Percentiles rank a stretch among this genome's conserved stretches.
Evolutionary conservation across 2,888 invertebrate species (phyloP).

Genomic region (Baccha elongata): DNA sequence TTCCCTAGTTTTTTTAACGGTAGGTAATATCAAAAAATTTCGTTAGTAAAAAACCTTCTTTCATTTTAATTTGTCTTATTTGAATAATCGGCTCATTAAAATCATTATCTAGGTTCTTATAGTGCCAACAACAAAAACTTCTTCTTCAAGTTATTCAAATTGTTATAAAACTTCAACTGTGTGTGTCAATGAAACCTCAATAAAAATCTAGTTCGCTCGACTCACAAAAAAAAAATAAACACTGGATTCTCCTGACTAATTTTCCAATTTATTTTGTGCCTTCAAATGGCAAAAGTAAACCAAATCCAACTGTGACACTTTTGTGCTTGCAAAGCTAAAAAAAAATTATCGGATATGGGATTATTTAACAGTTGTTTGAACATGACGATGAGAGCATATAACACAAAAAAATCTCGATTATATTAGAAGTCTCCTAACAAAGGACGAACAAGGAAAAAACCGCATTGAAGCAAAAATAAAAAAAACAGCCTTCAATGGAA

Average conservation of each 20-base stretch:
- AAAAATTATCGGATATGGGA: constrained; percentile 56
- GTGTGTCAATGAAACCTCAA: background rate
- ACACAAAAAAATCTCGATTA: constrained; percentile 1
- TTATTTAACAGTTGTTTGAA: constrained; percentile 68
- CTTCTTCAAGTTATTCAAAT: too few species aligned
- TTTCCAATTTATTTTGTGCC: constrained; percentile 18
- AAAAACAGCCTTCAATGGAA: constrained; percentile 40
- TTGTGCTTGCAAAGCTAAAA: constrained; percentile 61
- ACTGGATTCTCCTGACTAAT: constrained; percentile 20
- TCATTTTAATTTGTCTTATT: too few species aligned
- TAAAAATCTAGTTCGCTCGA: background rate
- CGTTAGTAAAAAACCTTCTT: too few species aligned
- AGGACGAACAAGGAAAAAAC: constrained; percentile 36
- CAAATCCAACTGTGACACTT: constrained; percentile 41
- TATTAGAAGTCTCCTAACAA: constrained; percentile 39
- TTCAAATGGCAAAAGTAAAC: constrained; percentile 14
- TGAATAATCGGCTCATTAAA: too few species aligned
- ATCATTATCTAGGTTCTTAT: too few species aligned
- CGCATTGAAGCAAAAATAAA: constrained; percentile 67
- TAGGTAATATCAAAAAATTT: too few species aligned
- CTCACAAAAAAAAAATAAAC: background rate
- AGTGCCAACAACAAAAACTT: too few species aligned
- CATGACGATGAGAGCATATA: constrained; percentile 40
- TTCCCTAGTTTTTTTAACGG: too few species aligned
- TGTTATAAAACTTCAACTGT: background rate